A percentile compares a stretch with the other conserved stretches of the same genome.
phyloP scores from a whole-genome alignment of 1,140 invertebrate genomes.

The Leptinotarsa texana region DNA sequence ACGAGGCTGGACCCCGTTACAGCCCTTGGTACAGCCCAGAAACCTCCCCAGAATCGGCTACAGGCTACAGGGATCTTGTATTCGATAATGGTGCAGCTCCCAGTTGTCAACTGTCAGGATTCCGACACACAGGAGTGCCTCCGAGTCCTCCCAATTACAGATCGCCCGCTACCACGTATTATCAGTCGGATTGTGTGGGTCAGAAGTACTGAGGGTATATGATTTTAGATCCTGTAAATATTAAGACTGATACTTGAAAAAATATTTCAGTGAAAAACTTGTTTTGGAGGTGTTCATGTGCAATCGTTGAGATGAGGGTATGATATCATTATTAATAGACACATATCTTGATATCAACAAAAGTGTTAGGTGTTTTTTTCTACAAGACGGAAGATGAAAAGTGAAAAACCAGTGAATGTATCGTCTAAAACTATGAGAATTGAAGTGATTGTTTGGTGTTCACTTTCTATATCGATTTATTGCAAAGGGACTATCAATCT shows the following conservation, averaged over 20 bases:
- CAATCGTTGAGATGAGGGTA: not conserved
- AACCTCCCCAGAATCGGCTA: constrained; percentile 61
- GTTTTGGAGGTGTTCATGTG: not conserved
- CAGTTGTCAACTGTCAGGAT: constrained; percentile 64
- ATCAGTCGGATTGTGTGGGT: constrained; percentile 58
- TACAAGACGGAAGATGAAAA: not conserved
- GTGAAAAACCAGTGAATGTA: not conserved
- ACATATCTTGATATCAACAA: too few relatives aligned
- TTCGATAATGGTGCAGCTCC: constrained; percentile 53
- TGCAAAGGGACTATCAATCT: too few relatives aligned
- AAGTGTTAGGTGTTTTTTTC: not conserved
- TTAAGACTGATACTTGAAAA: constrained; percentile 45
- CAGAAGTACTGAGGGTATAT: constrained; percentile 53
- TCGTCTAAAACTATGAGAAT: not conserved
- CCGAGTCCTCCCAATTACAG: constrained; percentile 61
- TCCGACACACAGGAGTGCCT: constrained; percentile 61
- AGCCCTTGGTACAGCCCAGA: constrained; percentile 62
- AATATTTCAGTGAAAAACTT: not conserved
- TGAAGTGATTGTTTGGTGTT: not conserved
- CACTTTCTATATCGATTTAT: too few relatives aligned
- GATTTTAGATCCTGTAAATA: constrained; percentile 44
- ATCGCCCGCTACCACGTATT: constrained; percentile 59
- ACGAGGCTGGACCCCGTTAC: constrained; percentile 58
- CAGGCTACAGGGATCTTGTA: constrained; percentile 53
- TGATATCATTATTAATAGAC: not conserved